Conservation (phyloP, 2,888 invertebrate genomes). For the Lasioglossum lativentre region DNA sequence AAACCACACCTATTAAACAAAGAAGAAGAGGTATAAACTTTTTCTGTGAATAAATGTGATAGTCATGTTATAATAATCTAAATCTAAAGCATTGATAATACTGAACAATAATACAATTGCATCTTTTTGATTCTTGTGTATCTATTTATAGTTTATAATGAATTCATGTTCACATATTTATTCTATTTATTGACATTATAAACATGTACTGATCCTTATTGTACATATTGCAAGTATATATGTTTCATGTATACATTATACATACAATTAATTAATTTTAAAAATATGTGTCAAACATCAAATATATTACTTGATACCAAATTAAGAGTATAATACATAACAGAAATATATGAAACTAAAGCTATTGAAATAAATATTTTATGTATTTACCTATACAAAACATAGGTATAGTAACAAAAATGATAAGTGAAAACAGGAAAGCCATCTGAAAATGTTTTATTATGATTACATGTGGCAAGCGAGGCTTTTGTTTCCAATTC, state of each 20-base stretch:
- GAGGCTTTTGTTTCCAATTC: conserved; percentile 76
- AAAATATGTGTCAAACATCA: not conserved
- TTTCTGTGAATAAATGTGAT: not conserved
- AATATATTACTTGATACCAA: not conserved
- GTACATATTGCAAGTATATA: conserved; percentile 24
- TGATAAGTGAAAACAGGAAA: conserved; percentile 47
- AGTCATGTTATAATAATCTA: not conserved
- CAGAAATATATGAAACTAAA: conserved; percentile 8
- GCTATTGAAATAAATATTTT: conserved; percentile 8
- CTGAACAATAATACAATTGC: not conserved
- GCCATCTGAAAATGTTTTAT: conserved; percentile 75
- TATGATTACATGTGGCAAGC: conserved; percentile 79
- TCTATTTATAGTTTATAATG: not conserved
- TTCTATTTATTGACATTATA: conserved; percentile 12
- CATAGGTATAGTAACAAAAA: conserved; percentile 28
- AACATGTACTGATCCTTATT: conserved; percentile 25
- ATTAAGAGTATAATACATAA: not conserved
- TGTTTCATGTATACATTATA: conserved; percentile 18
- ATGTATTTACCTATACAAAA: conserved; percentile 15
- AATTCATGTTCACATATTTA: conserved; percentile 8
- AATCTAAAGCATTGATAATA: not conserved
- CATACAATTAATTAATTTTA: conserved; percentile 4
- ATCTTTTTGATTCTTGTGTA: not conserved
- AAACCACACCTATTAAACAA: not conserved
- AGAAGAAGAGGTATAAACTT: not conserved